A percentile compares a stretch with the other conserved stretches of the same genome.
Evolutionary conservation across 2,113 vertebrate genomes (phyloP).

Genomic region (Notothenia rossii): DNA sequence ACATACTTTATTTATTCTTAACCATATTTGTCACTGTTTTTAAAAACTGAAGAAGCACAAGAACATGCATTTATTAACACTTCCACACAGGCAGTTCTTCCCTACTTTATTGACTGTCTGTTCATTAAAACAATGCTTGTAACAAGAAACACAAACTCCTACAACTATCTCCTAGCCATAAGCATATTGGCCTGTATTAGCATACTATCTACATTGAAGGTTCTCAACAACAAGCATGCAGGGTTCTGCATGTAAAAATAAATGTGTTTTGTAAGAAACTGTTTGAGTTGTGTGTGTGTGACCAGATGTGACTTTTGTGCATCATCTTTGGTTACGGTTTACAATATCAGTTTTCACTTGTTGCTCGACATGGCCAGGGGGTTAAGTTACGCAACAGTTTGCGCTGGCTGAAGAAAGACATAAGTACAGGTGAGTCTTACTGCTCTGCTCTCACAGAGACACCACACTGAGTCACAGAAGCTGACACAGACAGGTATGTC

Average conservation of each 20-base stretch:
- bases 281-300: neutral
- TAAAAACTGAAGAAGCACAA: neutral
- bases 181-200: no score
- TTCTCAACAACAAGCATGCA: neutral
- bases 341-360: constrained; percentile 78
- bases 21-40: neutral
- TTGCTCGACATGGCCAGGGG: constrained; percentile 57
- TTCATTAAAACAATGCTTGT: neutral
- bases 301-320: constrained; percentile 52
- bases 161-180: neutral
- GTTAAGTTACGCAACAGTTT: constrained; percentile 71
- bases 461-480: constrained; percentile 53
- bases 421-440: constrained; percentile 21
- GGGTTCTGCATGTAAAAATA: neutral
- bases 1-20: neutral
- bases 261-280: neutral
- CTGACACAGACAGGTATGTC: constrained; percentile 33
- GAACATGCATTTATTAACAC: neutral
- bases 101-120: neutral
- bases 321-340: constrained; percentile 74
- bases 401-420: constrained; percentile 36
- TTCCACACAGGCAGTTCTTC: neutral
- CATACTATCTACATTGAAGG: neutral
- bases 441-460: constrained; percentile 11
- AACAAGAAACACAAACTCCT: neutral